A percentile compares a stretch with the other conserved stretches of the same genome.
Evolutionary conservation across 2,113 vertebrate species (phyloP).

Genomic region (Hypomesus transpacificus): DNA sequence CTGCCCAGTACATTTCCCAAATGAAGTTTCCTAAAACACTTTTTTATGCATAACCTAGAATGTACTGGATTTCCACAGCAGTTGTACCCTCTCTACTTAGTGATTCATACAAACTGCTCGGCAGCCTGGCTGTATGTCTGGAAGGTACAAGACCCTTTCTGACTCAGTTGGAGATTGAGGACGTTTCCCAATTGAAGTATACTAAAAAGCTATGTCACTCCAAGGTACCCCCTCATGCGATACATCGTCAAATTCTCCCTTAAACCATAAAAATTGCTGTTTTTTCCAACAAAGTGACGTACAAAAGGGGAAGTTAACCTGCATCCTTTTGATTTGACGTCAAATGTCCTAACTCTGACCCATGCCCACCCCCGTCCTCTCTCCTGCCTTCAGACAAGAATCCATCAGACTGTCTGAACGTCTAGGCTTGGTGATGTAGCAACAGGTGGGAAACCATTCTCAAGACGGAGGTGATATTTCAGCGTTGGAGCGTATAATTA

Average conservation of each 20-base stretch:
- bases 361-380: not conserved
- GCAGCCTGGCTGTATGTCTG: too few species aligned
- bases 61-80: not conserved
- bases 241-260: too few species aligned
- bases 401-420: conserved; percentile 24
- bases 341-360: not conserved
- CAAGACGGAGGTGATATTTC: conserved; percentile 34
- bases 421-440: not conserved
- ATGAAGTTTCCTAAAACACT: too few species aligned
- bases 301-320: too few species aligned
- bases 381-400: conserved; percentile 20
- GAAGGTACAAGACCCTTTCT: too few species aligned
- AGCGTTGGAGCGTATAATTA: conserved; percentile 22
- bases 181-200: too few species aligned
- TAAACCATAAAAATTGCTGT: too few species aligned
- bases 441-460: conserved; percentile 32
- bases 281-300: too few species aligned
- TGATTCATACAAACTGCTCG: not conserved
- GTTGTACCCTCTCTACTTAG: too few species aligned
- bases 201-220: too few species aligned
- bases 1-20: not conserved
- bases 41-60: not conserved
- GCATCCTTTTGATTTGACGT: too few species aligned
- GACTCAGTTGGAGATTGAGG: not conserved
- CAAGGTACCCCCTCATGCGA: too few species aligned